phyloP scores from a whole-genome alignment of 2,888 invertebrate genomes.

The Eupithecia insigniata region DNA sequence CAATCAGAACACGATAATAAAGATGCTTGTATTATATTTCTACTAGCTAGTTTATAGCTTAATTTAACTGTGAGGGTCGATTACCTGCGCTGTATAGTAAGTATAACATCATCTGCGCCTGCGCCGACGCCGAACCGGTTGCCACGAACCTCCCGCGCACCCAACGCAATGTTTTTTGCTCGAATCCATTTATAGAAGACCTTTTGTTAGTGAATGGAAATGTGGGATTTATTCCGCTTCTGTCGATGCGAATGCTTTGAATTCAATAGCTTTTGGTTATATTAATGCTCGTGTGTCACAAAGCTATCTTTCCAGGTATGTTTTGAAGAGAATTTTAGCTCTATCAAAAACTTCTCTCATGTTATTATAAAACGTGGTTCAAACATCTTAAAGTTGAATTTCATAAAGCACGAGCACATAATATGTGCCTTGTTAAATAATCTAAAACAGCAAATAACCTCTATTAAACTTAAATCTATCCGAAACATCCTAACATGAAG shows the following conservation, averaged over 20 bases:
- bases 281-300: not conserved
- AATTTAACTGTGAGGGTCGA: conserved; percentile 76
- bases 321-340: not conserved
- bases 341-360: not conserved
- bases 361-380: not conserved
- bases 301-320: not conserved
- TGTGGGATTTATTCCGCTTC: conserved; percentile 28
- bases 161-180: conserved; percentile 76
- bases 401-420: not conserved
- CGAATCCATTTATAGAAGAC: conserved; percentile 48
- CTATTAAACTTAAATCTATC: not conserved
- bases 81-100: conserved; percentile 60
- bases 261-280: conserved; percentile 15
- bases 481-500: not conserved
- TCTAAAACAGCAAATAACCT: not conserved
- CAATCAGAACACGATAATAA: conserved; percentile 38
- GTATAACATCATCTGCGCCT: not conserved
- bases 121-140: conserved; percentile 81
- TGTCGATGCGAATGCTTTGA: conserved; percentile 20
- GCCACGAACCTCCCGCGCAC: conserved; percentile 64
- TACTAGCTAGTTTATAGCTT: conserved; percentile 75
- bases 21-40: conserved; percentile 57
- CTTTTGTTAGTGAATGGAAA: conserved; percentile 51
- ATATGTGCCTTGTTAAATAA: not conserved
- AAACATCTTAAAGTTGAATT: not conserved